Conservation (phyloP, 2,113 vertebrate genomes). For the Etheostoma spectabile region DNA sequence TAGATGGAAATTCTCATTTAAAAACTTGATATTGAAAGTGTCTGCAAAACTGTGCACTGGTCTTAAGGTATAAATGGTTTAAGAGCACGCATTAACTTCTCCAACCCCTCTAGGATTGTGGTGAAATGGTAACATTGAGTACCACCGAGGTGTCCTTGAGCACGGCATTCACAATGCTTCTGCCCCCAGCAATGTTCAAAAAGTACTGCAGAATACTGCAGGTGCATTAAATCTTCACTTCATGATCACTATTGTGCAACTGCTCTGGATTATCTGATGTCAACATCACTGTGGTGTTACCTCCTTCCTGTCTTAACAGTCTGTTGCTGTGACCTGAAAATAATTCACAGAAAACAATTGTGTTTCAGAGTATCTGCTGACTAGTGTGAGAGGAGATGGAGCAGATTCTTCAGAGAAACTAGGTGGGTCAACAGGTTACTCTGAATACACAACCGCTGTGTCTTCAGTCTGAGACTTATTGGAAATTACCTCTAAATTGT, state of each 20-base stretch:
- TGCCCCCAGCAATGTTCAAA: background rate
- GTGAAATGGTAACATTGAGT: background rate
- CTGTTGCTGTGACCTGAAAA: constrained; percentile 20
- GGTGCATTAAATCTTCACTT: background rate
- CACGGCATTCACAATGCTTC: background rate
- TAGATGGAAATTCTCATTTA: background rate
- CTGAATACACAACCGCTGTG: background rate
- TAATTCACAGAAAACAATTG: background rate
- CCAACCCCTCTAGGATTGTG: background rate
- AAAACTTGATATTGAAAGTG: background rate
- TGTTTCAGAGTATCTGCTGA: constrained; percentile 73
- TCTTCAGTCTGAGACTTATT: no score
- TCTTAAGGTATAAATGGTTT: background rate
- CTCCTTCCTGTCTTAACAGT: constrained; percentile 29
- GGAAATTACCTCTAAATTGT: no score
- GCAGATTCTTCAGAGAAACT: background rate
- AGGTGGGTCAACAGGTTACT: constrained; percentile 35
- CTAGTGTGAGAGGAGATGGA: constrained; percentile 58
- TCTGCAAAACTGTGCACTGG: background rate
- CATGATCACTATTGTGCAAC: background rate
- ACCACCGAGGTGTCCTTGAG: background rate
- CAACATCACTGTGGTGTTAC: background rate
- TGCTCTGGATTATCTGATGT: constrained; percentile 37
- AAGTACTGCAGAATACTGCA: background rate
- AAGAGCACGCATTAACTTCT: background rate